Evolutionary conservation across 2,113 vertebrate genomes (phyloP).

Genomic region (Hippolais icterina): DNA sequence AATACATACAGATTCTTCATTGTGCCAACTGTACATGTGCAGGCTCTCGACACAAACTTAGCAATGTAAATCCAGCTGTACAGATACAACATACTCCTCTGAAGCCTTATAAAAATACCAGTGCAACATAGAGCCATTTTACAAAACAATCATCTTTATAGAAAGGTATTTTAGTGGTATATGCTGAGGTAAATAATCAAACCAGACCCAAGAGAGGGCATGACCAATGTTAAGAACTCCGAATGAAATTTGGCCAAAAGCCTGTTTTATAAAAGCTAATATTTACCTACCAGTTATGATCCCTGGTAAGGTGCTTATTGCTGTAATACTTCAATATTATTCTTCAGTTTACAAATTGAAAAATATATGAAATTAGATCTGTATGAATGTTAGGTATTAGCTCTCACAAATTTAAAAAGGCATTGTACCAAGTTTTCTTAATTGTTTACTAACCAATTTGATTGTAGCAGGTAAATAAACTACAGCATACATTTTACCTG

Average conservation of each 20-base stretch:
- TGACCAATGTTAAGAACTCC: constrained; percentile 34
- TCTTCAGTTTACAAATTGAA: constrained; percentile 64
- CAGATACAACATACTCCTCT: constrained; percentile 18
- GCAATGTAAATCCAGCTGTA: not conserved
- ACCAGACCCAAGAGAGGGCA: constrained; percentile 37
- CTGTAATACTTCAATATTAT: constrained; percentile 66
- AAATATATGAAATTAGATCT: constrained; percentile 61
- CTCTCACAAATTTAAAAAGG: constrained; percentile 70
- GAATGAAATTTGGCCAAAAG: constrained; percentile 34
- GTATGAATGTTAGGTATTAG: constrained; percentile 65
- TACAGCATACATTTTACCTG: constrained; percentile 64
- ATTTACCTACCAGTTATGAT: constrained; percentile 48
- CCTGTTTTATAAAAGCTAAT: constrained; percentile 60
- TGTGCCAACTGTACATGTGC: not conserved
- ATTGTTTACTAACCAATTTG: constrained; percentile 67
- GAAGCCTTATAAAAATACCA: constrained; percentile 59
- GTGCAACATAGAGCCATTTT: constrained; percentile 56
- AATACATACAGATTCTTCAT: not conserved
- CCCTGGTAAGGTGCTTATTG: constrained; percentile 66
- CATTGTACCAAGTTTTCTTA: constrained; percentile 60
- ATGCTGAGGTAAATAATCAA: constrained; percentile 66
- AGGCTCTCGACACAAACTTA: not conserved
- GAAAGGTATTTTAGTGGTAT: constrained; percentile 57
- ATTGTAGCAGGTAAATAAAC: constrained; percentile 66
- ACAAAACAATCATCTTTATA: constrained; percentile 65